Conservation (phyloP, 2,888 invertebrate genomes). For the Latheticus oryzae region DNA sequence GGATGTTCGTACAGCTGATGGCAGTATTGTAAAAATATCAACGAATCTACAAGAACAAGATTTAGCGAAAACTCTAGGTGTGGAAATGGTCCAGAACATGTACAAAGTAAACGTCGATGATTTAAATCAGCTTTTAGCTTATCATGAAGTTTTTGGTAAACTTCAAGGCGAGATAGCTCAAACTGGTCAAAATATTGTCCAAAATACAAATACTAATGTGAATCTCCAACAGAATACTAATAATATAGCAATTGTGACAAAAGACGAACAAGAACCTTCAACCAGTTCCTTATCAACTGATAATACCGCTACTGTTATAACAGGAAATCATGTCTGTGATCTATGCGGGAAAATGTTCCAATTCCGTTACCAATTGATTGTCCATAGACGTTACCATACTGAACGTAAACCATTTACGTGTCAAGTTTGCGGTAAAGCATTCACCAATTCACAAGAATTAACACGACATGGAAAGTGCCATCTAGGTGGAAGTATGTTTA, state of each 20-base stretch:
- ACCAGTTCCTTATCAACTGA: conserved; percentile 71
- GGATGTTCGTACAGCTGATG: conserved; percentile 76
- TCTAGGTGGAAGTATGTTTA: conserved; percentile 81
- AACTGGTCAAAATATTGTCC: conserved; percentile 59
- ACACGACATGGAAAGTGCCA: conserved; percentile 88
- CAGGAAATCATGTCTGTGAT: conserved; percentile 80
- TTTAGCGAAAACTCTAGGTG: conserved; percentile 71
- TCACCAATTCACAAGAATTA: conserved; percentile 82
- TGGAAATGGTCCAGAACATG: conserved; percentile 84
- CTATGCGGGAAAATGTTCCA: conserved; percentile 89
- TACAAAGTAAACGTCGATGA: conserved; percentile 83
- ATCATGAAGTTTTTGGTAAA: conserved; percentile 87
- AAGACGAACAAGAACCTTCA: conserved; percentile 68
- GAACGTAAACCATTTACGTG: conserved; percentile 86
- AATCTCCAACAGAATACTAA: conserved; percentile 44
- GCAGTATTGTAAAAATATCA: conserved; percentile 80
- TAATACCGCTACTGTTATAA: conserved; percentile 71
- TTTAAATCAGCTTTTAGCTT: conserved; percentile 84
- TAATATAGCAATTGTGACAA: conserved; percentile 58
- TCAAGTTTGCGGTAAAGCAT: conserved; percentile 85
- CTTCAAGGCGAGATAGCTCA: conserved; percentile 71
- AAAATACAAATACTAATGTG: conserved; percentile 46
- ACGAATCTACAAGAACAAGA: conserved; percentile 73
- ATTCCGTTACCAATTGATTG: conserved; percentile 87
- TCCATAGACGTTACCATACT: conserved; percentile 86